phyloP scores from a whole-genome alignment of 2,113 vertebrate genomes.

The Pampusana beccarii region DNA sequence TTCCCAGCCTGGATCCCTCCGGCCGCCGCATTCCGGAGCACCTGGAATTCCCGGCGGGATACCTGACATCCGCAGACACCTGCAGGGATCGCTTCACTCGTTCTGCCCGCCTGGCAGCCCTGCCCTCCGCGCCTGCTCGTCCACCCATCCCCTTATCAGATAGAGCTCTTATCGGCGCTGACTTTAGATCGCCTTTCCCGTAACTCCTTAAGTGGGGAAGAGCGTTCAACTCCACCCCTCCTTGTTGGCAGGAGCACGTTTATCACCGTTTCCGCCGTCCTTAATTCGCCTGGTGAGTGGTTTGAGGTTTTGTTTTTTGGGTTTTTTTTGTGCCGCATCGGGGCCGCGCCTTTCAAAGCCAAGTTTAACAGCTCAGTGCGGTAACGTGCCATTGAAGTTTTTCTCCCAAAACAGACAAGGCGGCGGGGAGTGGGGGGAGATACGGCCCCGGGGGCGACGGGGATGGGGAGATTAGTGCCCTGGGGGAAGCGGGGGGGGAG shows the following conservation, averaged over 20 bases:
- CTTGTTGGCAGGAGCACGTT: neutral
- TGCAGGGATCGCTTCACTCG: accelerated
- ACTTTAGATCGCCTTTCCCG: neutral
- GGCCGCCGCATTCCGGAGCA: neutral
- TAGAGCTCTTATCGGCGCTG: accelerated
- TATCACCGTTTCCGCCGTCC: neutral
- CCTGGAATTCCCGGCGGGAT: neutral
- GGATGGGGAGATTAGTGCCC: no score
- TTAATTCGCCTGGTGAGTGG: no score
- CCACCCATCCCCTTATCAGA: neutral
- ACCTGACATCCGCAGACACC: neutral
- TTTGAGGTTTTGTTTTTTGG: no score
- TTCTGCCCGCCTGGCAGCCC: neutral
- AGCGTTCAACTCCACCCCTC: accelerated
- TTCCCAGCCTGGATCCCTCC: neutral
- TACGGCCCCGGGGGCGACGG: neutral
- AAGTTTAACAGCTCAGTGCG: neutral
- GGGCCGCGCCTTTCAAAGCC: neutral
- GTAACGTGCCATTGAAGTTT: neutral
- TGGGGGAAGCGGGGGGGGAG: neutral
- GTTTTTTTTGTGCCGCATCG: neutral
- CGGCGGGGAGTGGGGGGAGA: neutral
- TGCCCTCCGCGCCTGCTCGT: neutral
- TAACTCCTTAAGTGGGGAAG: neutral
- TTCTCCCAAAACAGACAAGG: neutral